Base-by-base conservation (phyloP, 2,888 invertebrate genomes). In the Eumacrocentrus americanus region DNA sequence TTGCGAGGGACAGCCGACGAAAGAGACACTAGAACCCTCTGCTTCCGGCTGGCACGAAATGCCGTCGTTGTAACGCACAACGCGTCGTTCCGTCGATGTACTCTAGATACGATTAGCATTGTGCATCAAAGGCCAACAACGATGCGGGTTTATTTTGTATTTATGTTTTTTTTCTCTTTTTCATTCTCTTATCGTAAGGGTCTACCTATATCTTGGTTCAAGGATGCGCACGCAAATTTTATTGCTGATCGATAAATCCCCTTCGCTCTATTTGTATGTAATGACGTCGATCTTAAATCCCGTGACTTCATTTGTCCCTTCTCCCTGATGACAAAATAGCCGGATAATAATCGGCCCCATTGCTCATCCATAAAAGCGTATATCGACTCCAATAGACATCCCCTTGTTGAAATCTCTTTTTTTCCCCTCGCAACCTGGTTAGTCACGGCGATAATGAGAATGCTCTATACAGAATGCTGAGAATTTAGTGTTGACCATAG, bases 281-380 rank as follows among this genome's bases (percentile, higher is more conserved):
- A 29, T 6, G 29, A 29, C 29, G 29, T 29, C 29, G n/a, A 29
- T 29, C 29, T 6, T 9, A 29, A 9, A 9, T 6, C 9, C 29
- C 29, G 9, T 29, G 29, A 29, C 29, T 48, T 9, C 4, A 52
- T 56, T 16, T n/a, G 5, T 40, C 38, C 22, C 16, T 22, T 35
- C n/a, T 14, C 37, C 12, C 23, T n/a, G n/a, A 9, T 38, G 22
- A 40, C 38, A 56, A 48, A n/a, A 48, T 3, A 12, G 29, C 50
- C 29, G 44, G 50, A 58, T 58, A 50, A 58, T 58, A 58, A 51
- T 58, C 42, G 50, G 29, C 57, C 57, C 50, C 9, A 58, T 58
- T 58, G 50, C 37, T 20, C 40, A 42, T 42, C 34, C 50, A 58
- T 20, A 38, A 35, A 35, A 37, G 34, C 18, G 12, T 22, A 37